Conservation (phyloP, 2,888 invertebrate species). For the Drosophila paramelanica region DNA sequence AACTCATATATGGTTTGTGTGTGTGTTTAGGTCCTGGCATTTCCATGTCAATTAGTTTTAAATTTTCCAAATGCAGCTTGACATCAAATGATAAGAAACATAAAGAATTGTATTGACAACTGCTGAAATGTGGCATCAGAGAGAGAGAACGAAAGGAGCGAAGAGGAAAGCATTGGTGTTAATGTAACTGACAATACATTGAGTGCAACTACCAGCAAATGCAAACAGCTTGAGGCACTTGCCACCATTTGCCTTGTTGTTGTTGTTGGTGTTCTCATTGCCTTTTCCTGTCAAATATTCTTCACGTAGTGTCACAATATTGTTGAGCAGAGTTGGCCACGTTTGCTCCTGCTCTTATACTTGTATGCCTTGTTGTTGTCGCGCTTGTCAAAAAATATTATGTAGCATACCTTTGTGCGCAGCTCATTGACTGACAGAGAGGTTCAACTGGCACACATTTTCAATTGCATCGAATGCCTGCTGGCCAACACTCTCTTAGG, state of each 20-base stretch:
- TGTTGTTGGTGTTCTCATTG: slow-evolving; percentile 32
- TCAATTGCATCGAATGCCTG: slow-evolving; percentile 19
- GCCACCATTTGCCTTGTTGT: slow-evolving; percentile 18
- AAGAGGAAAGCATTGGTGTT: slow-evolving; percentile 19
- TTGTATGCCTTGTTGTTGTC: slow-evolving; percentile 2
- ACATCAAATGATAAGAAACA: slow-evolving; percentile 54
- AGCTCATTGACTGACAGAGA: background rate
- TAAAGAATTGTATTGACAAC: slow-evolving; percentile 48
- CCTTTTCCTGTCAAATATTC: slow-evolving; percentile 50
- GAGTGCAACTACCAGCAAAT: slow-evolving; percentile 50
- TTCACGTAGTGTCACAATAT: slow-evolving; percentile 32
- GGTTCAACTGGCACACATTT: slow-evolving; percentile 16
- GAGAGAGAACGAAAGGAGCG: background rate
- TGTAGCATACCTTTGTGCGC: slow-evolving; percentile 44
- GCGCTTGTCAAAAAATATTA: slow-evolving; percentile 20
- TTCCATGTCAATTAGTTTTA: slow-evolving; percentile 75
- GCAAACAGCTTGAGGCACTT: slow-evolving; percentile 61
- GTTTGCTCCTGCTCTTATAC: background rate
- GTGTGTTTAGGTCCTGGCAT: slow-evolving; percentile 27
- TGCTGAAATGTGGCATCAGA: slow-evolving; percentile 6
- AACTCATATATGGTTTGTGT: slow-evolving; percentile 1
- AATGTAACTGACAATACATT: slow-evolving; percentile 46
- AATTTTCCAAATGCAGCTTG: slow-evolving; percentile 58
- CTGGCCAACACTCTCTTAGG: background rate
- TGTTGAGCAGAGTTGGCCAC: slow-evolving; percentile 27